phyloP scores from a whole-genome alignment of 2,797 vertebrate genomes.

The Poecilia velifera region DNA sequence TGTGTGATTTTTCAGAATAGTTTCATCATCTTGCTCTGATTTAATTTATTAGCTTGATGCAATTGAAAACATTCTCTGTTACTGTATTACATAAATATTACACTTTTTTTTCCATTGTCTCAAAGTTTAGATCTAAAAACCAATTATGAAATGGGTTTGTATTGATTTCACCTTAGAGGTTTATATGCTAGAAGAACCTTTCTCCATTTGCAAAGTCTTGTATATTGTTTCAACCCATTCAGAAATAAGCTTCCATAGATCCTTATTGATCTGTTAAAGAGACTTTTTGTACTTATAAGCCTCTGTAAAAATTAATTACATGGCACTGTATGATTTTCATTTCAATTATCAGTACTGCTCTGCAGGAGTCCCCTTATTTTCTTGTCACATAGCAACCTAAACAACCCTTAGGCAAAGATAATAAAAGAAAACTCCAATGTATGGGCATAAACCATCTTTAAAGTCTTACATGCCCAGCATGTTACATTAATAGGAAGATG shows the following conservation, averaged over 20 bases:
- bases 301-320: slow-evolving; percentile 10
- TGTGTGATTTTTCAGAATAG: slow-evolving; percentile 16
- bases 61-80: neutral
- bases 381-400: neutral
- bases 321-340: neutral
- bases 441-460: neutral
- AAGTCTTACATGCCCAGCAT: neutral
- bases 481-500: slow-evolving; percentile 23
- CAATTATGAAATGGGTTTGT: neutral
- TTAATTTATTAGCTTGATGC: slow-evolving; percentile 25
- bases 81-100: neutral
- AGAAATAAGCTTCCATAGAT: neutral
- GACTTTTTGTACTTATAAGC: neutral
- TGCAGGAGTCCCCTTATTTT: neutral
- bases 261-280: neutral
- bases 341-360: neutral
- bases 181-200: neutral
- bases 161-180: neutral
- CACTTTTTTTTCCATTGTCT: neutral
- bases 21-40: slow-evolving; percentile 23
- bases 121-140: neutral
- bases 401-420: neutral
- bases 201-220: neutral
- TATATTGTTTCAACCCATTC: neutral
- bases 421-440: slow-evolving; percentile 10